phyloP scores from a whole-genome alignment of 2,888 invertebrate species.

The Drosophila fulvimacula region DNA sequence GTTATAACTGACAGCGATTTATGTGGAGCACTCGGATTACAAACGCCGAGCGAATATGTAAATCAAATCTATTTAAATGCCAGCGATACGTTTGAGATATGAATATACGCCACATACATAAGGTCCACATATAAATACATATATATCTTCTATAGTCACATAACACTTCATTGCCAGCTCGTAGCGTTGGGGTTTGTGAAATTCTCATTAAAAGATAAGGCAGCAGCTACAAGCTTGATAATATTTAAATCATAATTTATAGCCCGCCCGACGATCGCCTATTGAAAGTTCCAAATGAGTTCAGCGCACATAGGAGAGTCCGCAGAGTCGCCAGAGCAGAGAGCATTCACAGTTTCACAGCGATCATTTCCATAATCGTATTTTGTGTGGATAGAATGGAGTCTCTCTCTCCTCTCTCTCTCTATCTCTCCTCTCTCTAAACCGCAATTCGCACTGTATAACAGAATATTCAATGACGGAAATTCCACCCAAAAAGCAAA shows the following conservation, averaged over 20 bases:
- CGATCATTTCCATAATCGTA: slow-evolving; percentile 10
- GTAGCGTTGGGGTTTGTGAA: slow-evolving; percentile 25
- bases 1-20: slow-evolving; percentile 49
- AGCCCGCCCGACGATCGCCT: slow-evolving; percentile 14
- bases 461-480: slow-evolving; percentile 55
- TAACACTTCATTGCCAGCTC: slow-evolving; percentile 4
- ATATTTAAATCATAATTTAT: slow-evolving; percentile 54
- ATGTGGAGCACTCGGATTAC: slow-evolving; percentile 54
- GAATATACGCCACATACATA: not conserved
- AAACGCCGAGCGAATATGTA: slow-evolving; percentile 45
- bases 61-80: slow-evolving; percentile 46
- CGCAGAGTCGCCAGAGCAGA: not conserved
- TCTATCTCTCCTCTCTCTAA: not conserved
- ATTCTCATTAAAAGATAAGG: slow-evolving; percentile 58
- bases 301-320: slow-evolving; percentile 8
- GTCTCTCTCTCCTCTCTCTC: not conserved
- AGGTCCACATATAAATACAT: not conserved
- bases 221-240: slow-evolving; percentile 40
- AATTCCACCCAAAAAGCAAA: slow-evolving; percentile 17
- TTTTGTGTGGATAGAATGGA: slow-evolving; percentile 7
- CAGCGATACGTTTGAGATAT: slow-evolving; percentile 40
- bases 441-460: slow-evolving; percentile 36
- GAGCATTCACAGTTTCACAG: slow-evolving; percentile 18
- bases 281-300: slow-evolving; percentile 20
- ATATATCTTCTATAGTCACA: slow-evolving; percentile 4